phyloP scores from a whole-genome alignment of 2,888 invertebrate species.

The Oligia fasciuncula region DNA sequence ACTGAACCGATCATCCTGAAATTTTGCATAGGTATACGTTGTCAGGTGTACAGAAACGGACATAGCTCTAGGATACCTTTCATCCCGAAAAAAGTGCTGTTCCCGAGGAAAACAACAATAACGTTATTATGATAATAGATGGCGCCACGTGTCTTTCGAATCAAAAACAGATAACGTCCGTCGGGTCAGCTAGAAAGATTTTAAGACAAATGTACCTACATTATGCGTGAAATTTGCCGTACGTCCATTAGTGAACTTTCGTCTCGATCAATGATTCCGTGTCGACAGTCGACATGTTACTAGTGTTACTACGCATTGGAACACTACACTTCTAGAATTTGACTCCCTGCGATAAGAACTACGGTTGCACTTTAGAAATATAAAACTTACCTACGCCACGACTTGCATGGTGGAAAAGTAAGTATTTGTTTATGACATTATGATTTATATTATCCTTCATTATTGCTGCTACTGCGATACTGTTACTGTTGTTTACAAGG shows the following conservation, averaged over 20 bases:
- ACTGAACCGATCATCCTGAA: too few relatives aligned
- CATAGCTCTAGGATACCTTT: too few relatives aligned
- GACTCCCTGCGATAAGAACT: slow-evolving; percentile 45
- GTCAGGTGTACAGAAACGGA: too few relatives aligned
- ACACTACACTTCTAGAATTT: slow-evolving; percentile 45
- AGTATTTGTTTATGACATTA: slow-evolving; percentile 3
- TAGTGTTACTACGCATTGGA: slow-evolving; percentile 39
- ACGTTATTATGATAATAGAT: too few relatives aligned
- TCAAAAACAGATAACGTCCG: too few relatives aligned
- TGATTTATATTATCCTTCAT: not conserved
- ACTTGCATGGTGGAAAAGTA: not conserved
- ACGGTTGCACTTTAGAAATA: slow-evolving; percentile 37
- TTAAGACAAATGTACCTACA: not conserved
- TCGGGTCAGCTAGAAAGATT: not conserved
- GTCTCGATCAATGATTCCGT: not conserved
- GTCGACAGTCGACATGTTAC: slow-evolving; percentile 47
- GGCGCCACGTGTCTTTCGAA: too few relatives aligned
- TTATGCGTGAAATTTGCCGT: not conserved
- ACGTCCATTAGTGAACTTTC: too few relatives aligned
- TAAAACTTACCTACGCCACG: slow-evolving; percentile 44
- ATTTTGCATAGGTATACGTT: too few relatives aligned
- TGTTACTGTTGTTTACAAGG: not conserved
- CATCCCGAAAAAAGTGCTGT: too few relatives aligned
- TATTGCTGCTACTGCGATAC: not conserved
- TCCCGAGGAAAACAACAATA: too few relatives aligned